A percentile compares a stretch with the other conserved stretches of the same genome.
These are phyloP conservation scores for Microdon myrmicae DNA, from an alignment of 2,888 invertebrate genomes.

Conservation along the genomic window DNA sequence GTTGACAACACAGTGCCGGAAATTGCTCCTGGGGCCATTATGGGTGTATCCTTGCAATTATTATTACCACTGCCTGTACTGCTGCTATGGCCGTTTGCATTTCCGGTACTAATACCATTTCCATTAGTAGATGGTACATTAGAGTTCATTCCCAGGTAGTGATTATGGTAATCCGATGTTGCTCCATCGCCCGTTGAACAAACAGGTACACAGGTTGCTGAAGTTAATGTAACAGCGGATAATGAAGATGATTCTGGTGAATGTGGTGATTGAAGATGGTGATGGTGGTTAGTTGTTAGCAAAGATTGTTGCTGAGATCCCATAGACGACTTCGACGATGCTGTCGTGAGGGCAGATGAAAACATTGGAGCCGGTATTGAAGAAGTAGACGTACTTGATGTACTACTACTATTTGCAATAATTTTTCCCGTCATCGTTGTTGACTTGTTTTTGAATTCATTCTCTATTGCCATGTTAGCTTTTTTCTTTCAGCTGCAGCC, in stretches of 20 bases:
- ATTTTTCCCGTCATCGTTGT: constrained; percentile 21
- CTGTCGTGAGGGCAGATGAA: constrained; percentile 16
- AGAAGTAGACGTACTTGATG: constrained; percentile 29
- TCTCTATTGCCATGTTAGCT: constrained; percentile 47
- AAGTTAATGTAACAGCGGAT: constrained; percentile 35
- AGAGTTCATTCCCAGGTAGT: constrained; percentile 27
- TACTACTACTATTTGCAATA: constrained; percentile 25
- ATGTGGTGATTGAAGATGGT: constrained; percentile 32
- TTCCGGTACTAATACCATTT: constrained; percentile 28
- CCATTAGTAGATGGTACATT: constrained; percentile 32
- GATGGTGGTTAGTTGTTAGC: constrained; percentile 36
- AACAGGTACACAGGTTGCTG: constrained; percentile 43
- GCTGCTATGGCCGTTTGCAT: constrained; percentile 27
- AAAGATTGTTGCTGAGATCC: constrained; percentile 22
- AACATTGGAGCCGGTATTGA: constrained; percentile 23
- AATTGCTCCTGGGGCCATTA: constrained; percentile 23
- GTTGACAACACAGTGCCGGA: constrained; percentile 26
- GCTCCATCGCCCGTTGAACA: constrained; percentile 39
- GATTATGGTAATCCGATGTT: constrained; percentile 38
- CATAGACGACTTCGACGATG: constrained; percentile 15
- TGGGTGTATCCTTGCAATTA: constrained; percentile 50
- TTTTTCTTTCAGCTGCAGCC: too few relatives aligned
- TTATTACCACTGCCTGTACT: constrained; percentile 56
- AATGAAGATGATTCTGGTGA: constrained; percentile 35
- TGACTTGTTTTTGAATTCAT: constrained; percentile 37